Percentiles rank a stretch among this genome's conserved stretches.
phyloP scores from a whole-genome alignment of 1,140 invertebrate species.

The Acromyrmex echinatior region DNA sequence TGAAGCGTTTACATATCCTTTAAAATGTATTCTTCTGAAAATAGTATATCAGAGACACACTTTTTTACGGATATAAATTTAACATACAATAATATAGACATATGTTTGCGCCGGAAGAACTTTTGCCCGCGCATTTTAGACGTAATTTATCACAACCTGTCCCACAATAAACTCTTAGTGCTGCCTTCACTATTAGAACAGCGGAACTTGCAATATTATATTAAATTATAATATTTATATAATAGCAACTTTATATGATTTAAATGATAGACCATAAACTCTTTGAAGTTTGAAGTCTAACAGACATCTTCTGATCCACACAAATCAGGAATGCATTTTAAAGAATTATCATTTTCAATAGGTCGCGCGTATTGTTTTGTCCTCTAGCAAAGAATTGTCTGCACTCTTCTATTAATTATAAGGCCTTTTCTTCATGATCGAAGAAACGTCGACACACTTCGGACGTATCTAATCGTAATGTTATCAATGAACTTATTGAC shows the following conservation, averaged over 20 bases:
- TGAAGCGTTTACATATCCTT: conserved; percentile 45
- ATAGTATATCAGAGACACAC: conserved; percentile 25
- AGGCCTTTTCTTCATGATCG: conserved; percentile 40
- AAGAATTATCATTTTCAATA: conserved; percentile 51
- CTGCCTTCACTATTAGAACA: background rate
- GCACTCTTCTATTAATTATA: conserved; percentile 59
- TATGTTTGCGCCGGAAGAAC: background rate
- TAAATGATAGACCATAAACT: background rate
- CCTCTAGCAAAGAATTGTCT: conserved; percentile 46
- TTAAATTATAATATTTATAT: background rate
- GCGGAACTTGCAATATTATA: background rate
- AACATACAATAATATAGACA: background rate
- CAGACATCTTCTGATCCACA: conserved; percentile 55
- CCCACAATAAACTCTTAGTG: background rate
- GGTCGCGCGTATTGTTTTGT: conserved; percentile 20
- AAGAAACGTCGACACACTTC: conserved; percentile 47
- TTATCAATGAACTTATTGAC: conserved; percentile 69
- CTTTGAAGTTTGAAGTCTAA: background rate
- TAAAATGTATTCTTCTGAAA: conserved; percentile 57
- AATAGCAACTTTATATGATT: background rate
- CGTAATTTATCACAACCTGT: conserved; percentile 13
- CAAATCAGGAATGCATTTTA: conserved; percentile 55
- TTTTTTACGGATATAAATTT: conserved; percentile 13
- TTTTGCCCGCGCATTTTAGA: background rate
- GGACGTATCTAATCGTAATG: conserved; percentile 23